Base-by-base conservation (phyloP, 2,797 vertebrate genomes). In the Vespertilio murinus region DNA sequence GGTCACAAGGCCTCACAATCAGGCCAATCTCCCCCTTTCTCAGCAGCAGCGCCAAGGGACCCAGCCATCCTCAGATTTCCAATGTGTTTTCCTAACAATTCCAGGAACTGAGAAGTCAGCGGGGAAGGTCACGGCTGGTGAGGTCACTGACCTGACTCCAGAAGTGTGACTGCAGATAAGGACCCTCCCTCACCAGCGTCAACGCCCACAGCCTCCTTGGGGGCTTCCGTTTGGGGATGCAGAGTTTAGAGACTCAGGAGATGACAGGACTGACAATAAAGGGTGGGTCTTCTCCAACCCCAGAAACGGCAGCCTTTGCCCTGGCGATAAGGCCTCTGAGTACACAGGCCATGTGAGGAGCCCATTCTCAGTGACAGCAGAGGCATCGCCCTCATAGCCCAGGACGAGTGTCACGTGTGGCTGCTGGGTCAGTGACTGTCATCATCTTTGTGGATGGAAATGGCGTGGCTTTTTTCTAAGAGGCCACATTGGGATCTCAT, bases 81-180 rank as follows among this genome's bases (percentile, higher is more conserved):
- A 84, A 17, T n/a, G 40, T 18, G 82, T 75, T 95, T 85, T 93
- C 59, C 49, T 73, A 86, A 96, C 94, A 96, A 94, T 97, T 95
- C 82, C 91, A 95, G 94, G 94, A 97, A 97, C 56, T 84, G 49
- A 49, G 61, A 91, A 93, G 91, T 93, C 54, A 83, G 13, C 45
- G 35, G 23, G 45, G 52, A 84, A 95, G 90, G 79, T 90, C 75
- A 69, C 0, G 54, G 79, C 81, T 79, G 74, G 47, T 6, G 5
- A 79, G 79, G 87, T 94, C 94, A 52, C 35, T 75, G 80, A 75
- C 80, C 81, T 89, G 30, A 25, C 20, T 82, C 92, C 88, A 85
- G 75, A 79, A 94, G 59, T 56, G 40, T 89, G 73, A 64, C 73
- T 2, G 0, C 23, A 91, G 92, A 96, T 79, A 91, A 96, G 86